Evolutionary conservation across 2,888 invertebrate genomes (phyloP).

Genomic region (Drosophila nigricruria): DNA sequence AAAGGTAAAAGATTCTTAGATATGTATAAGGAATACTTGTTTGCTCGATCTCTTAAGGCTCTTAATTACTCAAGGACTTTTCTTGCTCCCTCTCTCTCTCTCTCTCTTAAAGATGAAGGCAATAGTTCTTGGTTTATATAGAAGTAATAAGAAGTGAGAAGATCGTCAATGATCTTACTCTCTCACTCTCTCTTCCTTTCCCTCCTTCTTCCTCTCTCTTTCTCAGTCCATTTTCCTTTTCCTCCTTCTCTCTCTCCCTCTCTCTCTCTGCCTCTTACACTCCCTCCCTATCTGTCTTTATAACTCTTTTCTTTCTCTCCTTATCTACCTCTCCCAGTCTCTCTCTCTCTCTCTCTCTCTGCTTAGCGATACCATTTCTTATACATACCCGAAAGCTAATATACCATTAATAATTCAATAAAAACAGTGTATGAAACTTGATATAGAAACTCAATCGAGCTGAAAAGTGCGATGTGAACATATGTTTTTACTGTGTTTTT

Average conservation of each 20-base stretch:
- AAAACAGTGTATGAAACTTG: constrained; percentile 8
- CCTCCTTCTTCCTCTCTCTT: too few species aligned
- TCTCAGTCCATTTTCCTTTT: neutral
- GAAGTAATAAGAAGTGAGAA: too few species aligned
- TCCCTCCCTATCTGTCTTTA: too few species aligned
- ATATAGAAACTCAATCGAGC: constrained; percentile 28
- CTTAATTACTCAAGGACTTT: neutral
- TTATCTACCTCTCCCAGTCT: neutral
- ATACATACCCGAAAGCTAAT: neutral
- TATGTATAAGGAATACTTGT: neutral
- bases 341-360: neutral
- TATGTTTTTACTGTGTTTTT: constrained; percentile 65
- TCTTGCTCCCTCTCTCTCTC: neutral
- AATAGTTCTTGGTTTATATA: too few species aligned
- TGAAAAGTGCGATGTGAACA: constrained; percentile 76
- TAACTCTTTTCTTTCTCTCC: too few species aligned
- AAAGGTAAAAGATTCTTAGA: neutral
- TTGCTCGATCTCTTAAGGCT: neutral
- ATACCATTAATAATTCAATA: neutral
- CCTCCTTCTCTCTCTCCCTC: too few species aligned
- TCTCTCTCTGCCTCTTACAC: too few species aligned
- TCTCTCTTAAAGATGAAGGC: too few species aligned
- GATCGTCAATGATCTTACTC: neutral
- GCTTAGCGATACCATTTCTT: neutral
- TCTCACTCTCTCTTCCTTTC: neutral